Evolutionary conservation across 2,888 invertebrate species (phyloP).

Genomic region (Onthophagus sagittarius): DNA sequence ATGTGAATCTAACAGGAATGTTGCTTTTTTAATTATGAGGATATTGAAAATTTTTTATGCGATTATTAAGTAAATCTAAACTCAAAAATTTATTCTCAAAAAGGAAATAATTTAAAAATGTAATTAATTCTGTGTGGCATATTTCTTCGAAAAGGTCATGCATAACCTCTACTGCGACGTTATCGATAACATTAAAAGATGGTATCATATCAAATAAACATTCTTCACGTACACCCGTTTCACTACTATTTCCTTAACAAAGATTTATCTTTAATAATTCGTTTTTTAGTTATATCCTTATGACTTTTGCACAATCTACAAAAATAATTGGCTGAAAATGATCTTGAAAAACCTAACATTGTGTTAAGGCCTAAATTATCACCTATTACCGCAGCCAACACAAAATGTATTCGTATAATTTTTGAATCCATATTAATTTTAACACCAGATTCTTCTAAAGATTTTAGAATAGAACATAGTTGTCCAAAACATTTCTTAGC

Average conservation of each 20-base stretch:
- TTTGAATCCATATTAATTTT: neutral
- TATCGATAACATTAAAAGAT: neutral
- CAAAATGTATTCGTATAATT: neutral
- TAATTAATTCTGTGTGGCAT: neutral
- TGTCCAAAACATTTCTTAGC: neutral
- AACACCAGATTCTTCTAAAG: neutral
- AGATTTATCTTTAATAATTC: neutral
- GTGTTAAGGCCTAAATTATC: conserved; percentile 3
- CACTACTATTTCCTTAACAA: conserved; percentile 1
- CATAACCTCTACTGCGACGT: neutral
- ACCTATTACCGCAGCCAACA: neutral
- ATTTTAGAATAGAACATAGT: neutral
- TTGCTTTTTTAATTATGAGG: neutral
- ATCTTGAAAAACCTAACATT: neutral
- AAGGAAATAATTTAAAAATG: neutral
- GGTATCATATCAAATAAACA: neutral
- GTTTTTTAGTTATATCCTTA: neutral
- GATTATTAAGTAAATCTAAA: neutral
- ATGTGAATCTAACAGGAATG: neutral
- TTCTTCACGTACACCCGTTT: neutral
- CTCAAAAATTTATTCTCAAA: neutral
- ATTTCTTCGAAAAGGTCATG: neutral
- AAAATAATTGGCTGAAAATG: neutral
- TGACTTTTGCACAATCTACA: neutral
- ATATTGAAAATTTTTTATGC: neutral